Percentiles rank a stretch among this genome's conserved stretches.
These are phyloP conservation scores for Euzetes globulus DNA, from an alignment of 2,888 invertebrate genomes.

Conservation along the genomic window DNA sequence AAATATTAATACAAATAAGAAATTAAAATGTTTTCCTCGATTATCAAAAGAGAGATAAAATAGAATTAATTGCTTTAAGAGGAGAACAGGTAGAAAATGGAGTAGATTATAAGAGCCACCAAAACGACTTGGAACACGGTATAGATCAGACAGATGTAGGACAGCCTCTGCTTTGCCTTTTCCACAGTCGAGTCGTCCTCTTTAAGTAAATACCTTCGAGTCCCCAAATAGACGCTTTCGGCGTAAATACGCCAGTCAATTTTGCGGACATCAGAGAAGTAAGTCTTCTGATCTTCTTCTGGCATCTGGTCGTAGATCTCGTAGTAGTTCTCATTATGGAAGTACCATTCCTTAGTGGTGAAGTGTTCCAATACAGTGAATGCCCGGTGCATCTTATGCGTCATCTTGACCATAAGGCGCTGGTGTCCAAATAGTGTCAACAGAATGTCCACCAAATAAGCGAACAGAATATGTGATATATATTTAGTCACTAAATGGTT, in stretches of 20 bases:
- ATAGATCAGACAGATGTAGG: not conserved
- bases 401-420: slow-evolving; percentile 65
- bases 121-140: not conserved
- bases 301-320: slow-evolving; percentile 54
- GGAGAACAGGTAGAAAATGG: not conserved
- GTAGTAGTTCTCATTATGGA: slow-evolving; percentile 58
- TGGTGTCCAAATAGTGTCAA: slow-evolving; percentile 46
- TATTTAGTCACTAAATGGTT: slow-evolving; percentile 44
- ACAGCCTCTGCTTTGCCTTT: not conserved
- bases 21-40: too few relatives aligned
- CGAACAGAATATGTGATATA: slow-evolving; percentile 44
- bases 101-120: not conserved
- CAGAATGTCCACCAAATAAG: slow-evolving; percentile 47
- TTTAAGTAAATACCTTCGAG: slow-evolving; percentile 31
- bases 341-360: slow-evolving; percentile 73
- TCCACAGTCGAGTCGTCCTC: slow-evolving; percentile 34
- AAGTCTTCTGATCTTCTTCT: slow-evolving; percentile 49
- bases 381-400: slow-evolving; percentile 68
- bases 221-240: slow-evolving; percentile 28
- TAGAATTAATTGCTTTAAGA: too few relatives aligned
- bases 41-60: too few relatives aligned
- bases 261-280: slow-evolving; percentile 49
- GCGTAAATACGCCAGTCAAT: slow-evolving; percentile 57
- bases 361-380: slow-evolving; percentile 76
- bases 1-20: too few relatives aligned